Conservation (phyloP, 2,888 invertebrate genomes). For the Dysmachus trigonus region DNA sequence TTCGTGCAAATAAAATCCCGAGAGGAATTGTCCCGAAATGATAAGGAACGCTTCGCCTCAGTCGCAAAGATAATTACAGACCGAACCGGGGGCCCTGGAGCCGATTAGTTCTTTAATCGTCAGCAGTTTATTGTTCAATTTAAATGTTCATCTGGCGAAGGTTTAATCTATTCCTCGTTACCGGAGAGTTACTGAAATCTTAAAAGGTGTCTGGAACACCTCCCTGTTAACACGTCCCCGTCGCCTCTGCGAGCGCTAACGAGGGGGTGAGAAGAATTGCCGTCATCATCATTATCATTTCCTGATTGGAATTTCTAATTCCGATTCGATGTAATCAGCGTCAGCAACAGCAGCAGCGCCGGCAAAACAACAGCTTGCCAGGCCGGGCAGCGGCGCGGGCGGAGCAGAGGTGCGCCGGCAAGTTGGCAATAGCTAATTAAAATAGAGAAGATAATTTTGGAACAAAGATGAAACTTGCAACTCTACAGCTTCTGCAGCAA, state of each 20-base stretch:
- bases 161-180: slow-evolving; percentile 26
- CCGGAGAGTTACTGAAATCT: slow-evolving; percentile 25
- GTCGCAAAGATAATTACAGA: slow-evolving; percentile 5
- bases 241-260: not conserved
- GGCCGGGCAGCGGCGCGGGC: not conserved
- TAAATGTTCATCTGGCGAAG: slow-evolving; percentile 36
- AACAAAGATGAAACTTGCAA: slow-evolving; percentile 6
- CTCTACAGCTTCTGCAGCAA: not conserved
- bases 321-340: slow-evolving; percentile 39
- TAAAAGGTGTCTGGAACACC: slow-evolving; percentile 16
- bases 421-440: slow-evolving; percentile 16
- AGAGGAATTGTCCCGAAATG: not conserved
- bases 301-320: slow-evolving; percentile 50
- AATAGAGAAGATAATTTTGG: slow-evolving; percentile 22
- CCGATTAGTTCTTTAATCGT: slow-evolving; percentile 33
- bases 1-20: not conserved
- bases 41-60: not conserved
- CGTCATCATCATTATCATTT: slow-evolving; percentile 48
- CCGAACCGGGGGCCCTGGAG: not conserved
- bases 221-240: slow-evolving; percentile 2
- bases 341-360: not conserved
- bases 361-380: slow-evolving; percentile 5
- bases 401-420: not conserved
- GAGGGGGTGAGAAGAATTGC: slow-evolving; percentile 34
- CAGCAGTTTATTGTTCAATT: slow-evolving; percentile 47